Conservation (phyloP, 2,113 vertebrate species). For the Sialia sialis region DNA sequence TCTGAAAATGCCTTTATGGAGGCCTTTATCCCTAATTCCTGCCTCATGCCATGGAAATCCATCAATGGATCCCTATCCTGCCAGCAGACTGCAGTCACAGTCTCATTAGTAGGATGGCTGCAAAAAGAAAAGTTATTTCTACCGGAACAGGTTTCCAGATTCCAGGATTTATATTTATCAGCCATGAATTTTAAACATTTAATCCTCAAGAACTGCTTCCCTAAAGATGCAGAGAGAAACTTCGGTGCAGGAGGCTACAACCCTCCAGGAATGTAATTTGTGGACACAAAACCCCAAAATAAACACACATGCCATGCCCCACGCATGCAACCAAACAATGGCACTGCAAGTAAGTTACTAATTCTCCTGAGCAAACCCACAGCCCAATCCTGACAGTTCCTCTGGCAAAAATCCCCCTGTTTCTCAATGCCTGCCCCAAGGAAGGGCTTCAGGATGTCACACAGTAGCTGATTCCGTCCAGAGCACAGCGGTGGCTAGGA, state of each 20-base stretch:
- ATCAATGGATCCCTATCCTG: rapidly evolving
- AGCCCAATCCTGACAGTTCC: background rate
- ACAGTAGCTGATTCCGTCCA: background rate
- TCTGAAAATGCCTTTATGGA: background rate
- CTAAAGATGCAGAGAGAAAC: background rate
- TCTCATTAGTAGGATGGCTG: too few relatives aligned
- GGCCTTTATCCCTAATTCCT: background rate
- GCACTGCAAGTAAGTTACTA: background rate
- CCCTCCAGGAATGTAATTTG: background rate
- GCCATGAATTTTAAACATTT: background rate
- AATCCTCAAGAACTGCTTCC: background rate
- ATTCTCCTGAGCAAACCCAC: background rate
- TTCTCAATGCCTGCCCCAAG: background rate
- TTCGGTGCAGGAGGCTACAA: background rate
- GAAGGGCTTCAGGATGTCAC: background rate
- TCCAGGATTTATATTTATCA: background rate
- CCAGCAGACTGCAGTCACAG: background rate
- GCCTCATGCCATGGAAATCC: background rate
- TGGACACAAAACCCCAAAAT: background rate
- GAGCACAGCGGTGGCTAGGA: slow-evolving; percentile 53
- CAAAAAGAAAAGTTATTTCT: background rate
- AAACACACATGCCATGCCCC: background rate
- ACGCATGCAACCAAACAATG: background rate
- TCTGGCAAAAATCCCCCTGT: background rate
- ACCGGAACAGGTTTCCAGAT: background rate